Percentiles rank a stretch among this genome's conserved stretches.
Conservation (phyloP, 2,888 invertebrate genomes). For the Rhabditophanes sp. region DNA sequence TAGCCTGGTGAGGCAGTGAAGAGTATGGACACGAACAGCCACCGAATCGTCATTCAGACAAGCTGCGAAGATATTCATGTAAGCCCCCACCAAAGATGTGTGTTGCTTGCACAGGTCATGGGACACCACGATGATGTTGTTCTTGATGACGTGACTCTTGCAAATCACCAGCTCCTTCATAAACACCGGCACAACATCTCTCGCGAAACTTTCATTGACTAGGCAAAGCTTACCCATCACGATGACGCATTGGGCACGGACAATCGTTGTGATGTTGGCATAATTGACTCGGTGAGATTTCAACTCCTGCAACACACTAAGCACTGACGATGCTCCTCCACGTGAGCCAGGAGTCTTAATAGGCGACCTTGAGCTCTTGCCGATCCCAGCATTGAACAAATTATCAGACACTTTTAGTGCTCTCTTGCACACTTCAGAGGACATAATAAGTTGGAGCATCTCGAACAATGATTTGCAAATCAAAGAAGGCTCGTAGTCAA, state of each 20-base stretch:
- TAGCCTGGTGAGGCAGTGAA: constrained; percentile 56
- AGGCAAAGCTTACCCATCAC: constrained; percentile 45
- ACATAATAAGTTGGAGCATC: too few species aligned
- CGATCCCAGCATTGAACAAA: too few species aligned
- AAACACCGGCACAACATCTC: constrained; percentile 54
- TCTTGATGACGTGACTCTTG: constrained; percentile 52
- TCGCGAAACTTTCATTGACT: constrained; percentile 53
- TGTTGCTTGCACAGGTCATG: constrained; percentile 55
- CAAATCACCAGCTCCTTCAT: constrained; percentile 52
- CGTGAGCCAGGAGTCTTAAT: too few species aligned
- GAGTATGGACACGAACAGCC: constrained; percentile 55
- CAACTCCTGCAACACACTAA: too few species aligned
- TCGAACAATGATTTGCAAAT: too few species aligned
- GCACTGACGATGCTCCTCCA: too few species aligned
- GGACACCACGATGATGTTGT: constrained; percentile 56
- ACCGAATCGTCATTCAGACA: constrained; percentile 53
- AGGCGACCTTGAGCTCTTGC: too few species aligned
- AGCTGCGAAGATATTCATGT: constrained; percentile 51
- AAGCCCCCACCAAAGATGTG: constrained; percentile 24
- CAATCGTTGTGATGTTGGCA: constrained; percentile 16
- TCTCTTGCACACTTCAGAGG: too few species aligned
- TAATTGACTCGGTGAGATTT: too few species aligned
- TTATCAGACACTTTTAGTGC: too few species aligned
- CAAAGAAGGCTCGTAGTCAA: too few species aligned
- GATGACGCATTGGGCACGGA: constrained; percentile 46